Evolutionary conservation across 2,797 vertebrate genomes (phyloP).

Genomic region (Miichthys miiuy): DNA sequence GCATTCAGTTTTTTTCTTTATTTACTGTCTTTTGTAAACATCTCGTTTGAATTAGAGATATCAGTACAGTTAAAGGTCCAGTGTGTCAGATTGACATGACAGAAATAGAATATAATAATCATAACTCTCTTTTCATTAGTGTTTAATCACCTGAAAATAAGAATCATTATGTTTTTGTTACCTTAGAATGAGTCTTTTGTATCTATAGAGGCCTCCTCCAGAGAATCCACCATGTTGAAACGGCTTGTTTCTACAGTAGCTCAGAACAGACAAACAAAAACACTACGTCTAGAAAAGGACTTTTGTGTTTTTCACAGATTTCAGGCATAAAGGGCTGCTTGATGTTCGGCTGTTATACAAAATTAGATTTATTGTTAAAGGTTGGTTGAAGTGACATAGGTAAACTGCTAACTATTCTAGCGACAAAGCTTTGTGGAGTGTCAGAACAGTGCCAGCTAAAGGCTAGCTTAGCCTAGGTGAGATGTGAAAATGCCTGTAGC

Average conservation of each 20-base stretch:
- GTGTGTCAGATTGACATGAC: too few species aligned
- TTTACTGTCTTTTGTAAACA: background rate
- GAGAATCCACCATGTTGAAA: too few species aligned
- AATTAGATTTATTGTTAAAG: background rate
- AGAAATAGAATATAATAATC: too few species aligned
- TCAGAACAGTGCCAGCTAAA: background rate
- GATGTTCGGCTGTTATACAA: background rate
- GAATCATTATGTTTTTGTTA: too few species aligned
- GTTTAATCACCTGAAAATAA: too few species aligned
- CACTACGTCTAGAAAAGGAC: too few species aligned
- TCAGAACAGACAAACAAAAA: too few species aligned
- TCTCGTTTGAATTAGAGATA: background rate
- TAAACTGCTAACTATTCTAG: background rate
- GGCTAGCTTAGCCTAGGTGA: too few species aligned
- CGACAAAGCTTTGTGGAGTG: background rate
- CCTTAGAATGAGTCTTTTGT: too few species aligned
- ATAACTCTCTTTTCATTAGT: too few species aligned
- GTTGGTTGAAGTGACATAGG: background rate
- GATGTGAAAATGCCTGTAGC: background rate
- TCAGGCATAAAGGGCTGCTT: background rate
- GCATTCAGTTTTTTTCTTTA: background rate
- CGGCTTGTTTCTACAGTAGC: too few species aligned
- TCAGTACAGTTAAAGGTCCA: slow-evolving; percentile 1
- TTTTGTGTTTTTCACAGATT: background rate
- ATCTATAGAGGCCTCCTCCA: too few species aligned